Evolutionary conservation across 2,113 vertebrate genomes (phyloP).

Genomic region (Heteronetta atricapilla): DNA sequence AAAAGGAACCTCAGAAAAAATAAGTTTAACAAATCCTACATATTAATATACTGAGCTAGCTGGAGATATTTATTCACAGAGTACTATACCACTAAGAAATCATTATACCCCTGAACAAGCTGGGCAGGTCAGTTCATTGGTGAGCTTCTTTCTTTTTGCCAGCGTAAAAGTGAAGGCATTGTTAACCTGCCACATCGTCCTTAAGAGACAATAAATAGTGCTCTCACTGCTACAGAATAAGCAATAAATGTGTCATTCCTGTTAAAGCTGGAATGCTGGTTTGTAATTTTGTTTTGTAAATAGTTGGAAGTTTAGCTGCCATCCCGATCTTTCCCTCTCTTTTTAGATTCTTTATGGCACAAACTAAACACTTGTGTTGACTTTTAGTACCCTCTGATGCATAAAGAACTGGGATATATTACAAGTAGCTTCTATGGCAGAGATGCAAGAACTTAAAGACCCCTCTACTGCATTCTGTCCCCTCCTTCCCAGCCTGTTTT

Average conservation of each 20-base stretch:
- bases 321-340: constrained; percentile 50
- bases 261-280: constrained; percentile 31
- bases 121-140: constrained; percentile 52
- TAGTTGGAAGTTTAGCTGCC: constrained; percentile 47
- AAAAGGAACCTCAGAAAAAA: not conserved
- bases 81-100: constrained; percentile 49
- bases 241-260: constrained; percentile 62
- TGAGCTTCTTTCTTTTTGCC: constrained; percentile 26
- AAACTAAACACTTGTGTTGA: constrained; percentile 47
- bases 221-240: constrained; percentile 43
- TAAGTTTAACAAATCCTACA: not conserved
- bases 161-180: constrained; percentile 50
- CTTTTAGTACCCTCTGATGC: constrained; percentile 4
- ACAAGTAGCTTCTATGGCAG: not conserved
- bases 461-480: not conserved
- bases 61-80: not conserved
- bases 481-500: not conserved
- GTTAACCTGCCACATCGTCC: constrained; percentile 54
- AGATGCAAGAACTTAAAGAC: not conserved
- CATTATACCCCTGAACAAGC: constrained; percentile 18
- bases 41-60: not conserved
- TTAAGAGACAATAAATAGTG: constrained; percentile 66
- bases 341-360: constrained; percentile 48
- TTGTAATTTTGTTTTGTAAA: constrained; percentile 66
- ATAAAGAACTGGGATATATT: not conserved